phyloP scores from a whole-genome alignment of 2,797 vertebrate species.

The Lophotriccus pileatus region DNA sequence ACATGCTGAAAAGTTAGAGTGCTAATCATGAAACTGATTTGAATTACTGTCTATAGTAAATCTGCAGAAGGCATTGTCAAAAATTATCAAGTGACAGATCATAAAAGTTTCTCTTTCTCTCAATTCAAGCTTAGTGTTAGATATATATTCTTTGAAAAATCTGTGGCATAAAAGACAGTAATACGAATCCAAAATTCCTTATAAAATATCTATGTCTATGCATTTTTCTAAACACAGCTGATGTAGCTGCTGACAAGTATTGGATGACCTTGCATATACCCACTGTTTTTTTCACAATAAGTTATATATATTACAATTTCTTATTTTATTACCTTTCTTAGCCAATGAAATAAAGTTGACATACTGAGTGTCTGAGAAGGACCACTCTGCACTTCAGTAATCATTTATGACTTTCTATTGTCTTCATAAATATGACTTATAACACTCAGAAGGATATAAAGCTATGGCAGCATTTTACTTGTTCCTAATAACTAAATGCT shows the following conservation, averaged over 20 bases:
- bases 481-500: neutral
- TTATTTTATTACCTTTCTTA: conserved; percentile 53
- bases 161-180: neutral
- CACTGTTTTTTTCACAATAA: conserved; percentile 8
- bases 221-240: neutral
- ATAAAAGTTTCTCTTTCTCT: neutral
- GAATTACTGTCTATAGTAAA: neutral
- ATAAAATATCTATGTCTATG: neutral
- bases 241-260: neutral
- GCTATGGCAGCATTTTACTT: neutral
- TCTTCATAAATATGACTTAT: conserved; percentile 67
- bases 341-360: conserved; percentile 47
- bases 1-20: neutral
- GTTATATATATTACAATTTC: neutral
- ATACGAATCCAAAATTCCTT: neutral
- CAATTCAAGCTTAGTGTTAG: neutral
- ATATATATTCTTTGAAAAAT: neutral
- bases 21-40: neutral
- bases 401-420: conserved; percentile 51
- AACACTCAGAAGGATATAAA: conserved; percentile 44
- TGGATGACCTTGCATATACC: neutral
- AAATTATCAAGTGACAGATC: neutral
- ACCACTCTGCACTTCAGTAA: conserved; percentile 8
- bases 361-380: conserved; percentile 26
- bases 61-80: neutral